Base-by-base conservation (phyloP, 2,797 vertebrate species). In the Vespertilio murinus region DNA sequence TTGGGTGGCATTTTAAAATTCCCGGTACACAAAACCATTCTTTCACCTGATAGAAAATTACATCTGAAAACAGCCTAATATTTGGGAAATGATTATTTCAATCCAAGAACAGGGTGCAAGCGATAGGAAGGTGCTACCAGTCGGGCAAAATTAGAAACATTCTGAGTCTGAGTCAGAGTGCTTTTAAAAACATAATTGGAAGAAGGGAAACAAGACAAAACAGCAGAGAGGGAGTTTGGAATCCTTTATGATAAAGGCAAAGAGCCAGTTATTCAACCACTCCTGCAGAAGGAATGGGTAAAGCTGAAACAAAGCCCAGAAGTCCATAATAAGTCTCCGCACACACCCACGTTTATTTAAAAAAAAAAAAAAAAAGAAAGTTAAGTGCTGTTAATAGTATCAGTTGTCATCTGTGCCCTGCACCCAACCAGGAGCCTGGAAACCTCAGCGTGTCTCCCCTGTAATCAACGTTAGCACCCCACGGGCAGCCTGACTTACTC, bases 131-230 rank as follows among this genome's bases (percentile, higher is more conserved):
- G 71, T 81, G 75, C 67, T 22, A 35, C 25, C 30, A 2, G 38
- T 82, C n/a, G 30, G 71, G 42, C 59, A 92, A 86, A 90, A 95
- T 78, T 64, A 86, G 92, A 85, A 92, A 75, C 38, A 33, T 6
- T 65, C 74, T 78, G 67, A 56, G 49, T 64, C 25, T 61, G 89
- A 96, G 54, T 88, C 92, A 45, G 1, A 2, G 45, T 4, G 6
- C 22, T 17, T 85, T 88, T 59, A 67, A 85, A 96, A 83, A 93
- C 64, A 42, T 65, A 74, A 59, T 75, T 89, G 35, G 33, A 89
- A 94, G 49, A 75, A 35, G 61, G 40, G 65, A 90, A 92, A 93
- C 47, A 67, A 95, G 56, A 71, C 45, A 54, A 83, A 88, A 91
- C 49, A 77, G 80, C 59, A 94, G 40, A 78, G n/a, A 70, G 42